These are phyloP conservation scores for Palythoa grandis DNA, from an alignment of 92 coral and sea anemone species.

Conservation along the genomic window DNA sequence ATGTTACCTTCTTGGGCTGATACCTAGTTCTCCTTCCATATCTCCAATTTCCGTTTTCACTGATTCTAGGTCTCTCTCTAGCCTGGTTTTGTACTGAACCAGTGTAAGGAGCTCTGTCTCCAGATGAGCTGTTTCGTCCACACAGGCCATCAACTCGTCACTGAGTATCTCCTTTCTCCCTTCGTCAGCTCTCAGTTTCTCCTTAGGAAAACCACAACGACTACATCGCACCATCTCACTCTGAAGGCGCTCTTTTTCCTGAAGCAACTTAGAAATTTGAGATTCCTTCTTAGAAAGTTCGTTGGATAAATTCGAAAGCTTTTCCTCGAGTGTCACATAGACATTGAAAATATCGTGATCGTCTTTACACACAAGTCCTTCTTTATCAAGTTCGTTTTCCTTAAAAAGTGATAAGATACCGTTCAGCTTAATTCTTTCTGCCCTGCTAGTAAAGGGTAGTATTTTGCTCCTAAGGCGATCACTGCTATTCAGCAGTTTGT, in stretches of 20 bases:
- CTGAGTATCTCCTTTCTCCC: constrained; percentile 59
- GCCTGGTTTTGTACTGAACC: constrained; percentile 78
- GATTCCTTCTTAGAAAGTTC: constrained; percentile 78
- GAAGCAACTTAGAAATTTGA: constrained; percentile 62
- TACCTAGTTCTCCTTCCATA: constrained; percentile 76
- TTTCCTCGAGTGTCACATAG: constrained; percentile 70
- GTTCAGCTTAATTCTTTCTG: constrained; percentile 41
- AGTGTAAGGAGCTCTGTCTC: constrained; percentile 84
- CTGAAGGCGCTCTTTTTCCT: constrained; percentile 70
- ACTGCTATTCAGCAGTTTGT: constrained; percentile 36
- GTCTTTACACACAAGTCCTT: constrained; percentile 48
- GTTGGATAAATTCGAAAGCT: constrained; percentile 74
- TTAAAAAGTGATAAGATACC: constrained; percentile 53
- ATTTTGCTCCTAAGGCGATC: constrained; percentile 40
- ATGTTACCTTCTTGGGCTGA: constrained; percentile 32
- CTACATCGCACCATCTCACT: constrained; percentile 72
- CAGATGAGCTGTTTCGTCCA: constrained; percentile 85
- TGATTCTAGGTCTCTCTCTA: constrained; percentile 78
- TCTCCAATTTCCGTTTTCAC: constrained; percentile 77
- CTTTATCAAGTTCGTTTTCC: constrained; percentile 50
- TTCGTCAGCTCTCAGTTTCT: constrained; percentile 70
- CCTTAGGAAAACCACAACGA: constrained; percentile 65
- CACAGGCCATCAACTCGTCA: constrained; percentile 72
- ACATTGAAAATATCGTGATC: constrained; percentile 56
- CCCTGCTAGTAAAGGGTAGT: constrained; percentile 36